phyloP scores from a whole-genome alignment of 2,797 vertebrate genomes.

The Pantherophis alleghaniensis region DNA sequence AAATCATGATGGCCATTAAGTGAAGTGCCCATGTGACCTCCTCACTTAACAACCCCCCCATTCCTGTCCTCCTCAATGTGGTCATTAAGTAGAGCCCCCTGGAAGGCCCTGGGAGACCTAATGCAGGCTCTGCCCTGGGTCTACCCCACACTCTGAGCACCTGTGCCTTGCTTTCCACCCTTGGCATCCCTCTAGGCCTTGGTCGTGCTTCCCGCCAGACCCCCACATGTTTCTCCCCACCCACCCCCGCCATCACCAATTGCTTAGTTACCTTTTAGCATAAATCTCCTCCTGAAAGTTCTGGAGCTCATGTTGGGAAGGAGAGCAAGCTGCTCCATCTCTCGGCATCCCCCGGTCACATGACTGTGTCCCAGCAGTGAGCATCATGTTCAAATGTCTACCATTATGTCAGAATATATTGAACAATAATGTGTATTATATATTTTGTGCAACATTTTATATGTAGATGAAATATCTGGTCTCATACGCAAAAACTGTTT shows the following conservation, averaged over 20 bases:
- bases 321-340: not conserved
- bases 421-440: not conserved
- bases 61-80: not conserved
- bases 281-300: not conserved
- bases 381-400: not conserved
- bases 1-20: not conserved
- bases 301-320: not conserved
- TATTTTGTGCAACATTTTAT: not conserved
- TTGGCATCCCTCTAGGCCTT: not conserved
- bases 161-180: not conserved
- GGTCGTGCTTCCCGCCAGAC: not conserved
- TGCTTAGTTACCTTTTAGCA: not conserved
- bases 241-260: not conserved
- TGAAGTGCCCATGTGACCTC: not conserved
- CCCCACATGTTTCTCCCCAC: not conserved
- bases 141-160: not conserved
- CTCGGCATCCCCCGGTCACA: not conserved
- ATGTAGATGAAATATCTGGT: not conserved
- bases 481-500: not conserved
- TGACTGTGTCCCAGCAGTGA: not conserved
- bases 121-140: not conserved
- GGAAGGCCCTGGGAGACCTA: not conserved
- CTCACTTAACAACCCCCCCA: not conserved
- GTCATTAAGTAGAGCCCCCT: not conserved
- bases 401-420: not conserved